Base-by-base conservation (phyloP, 2,888 invertebrate species). In the Xanthostigma xanthostigma region DNA sequence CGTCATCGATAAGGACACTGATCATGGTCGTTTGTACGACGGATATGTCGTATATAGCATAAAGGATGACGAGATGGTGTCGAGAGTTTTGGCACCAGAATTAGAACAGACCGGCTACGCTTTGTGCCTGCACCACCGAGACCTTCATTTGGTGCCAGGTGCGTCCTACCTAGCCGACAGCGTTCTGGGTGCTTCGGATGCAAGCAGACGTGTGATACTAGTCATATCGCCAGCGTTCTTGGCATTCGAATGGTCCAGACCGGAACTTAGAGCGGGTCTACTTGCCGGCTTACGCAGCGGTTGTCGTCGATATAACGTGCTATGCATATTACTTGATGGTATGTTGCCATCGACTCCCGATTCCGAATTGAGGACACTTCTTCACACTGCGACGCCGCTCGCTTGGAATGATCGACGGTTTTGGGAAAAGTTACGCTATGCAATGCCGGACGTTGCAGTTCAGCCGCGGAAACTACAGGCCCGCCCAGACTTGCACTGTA, bases 11-110 rank as follows among this genome's bases (percentile, higher is more conserved):
- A 72, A 58, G 41, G 56, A 52, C 48, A 64, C 65, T 48, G 67
- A 67, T 51, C 58, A 62, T 9, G 67, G 77, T 68, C 69, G 79
- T 63, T 66, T 78, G 59, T 77, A 85, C 73, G 79, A 92, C 65
- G 89, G 88, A 50, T 92, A 91, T 70, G 78, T 92, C 63, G 81
- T 88, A 53, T 92, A 91, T 71, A 84, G 85, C 65, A 79, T 80
- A 56, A 77, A 83, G 57, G 89, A 90, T 74, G 85, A 73, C 67
- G 82, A 71, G 73, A 81, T 73, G 60, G 76, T 77, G 72, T 82
- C 65, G 64, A 78, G 68, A 66, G 81, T 71, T 66, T 81, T 72
- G 60, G 87, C 70, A 70, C 81, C 64, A 59, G 84, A 85, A 61
- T 66, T 90, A 53, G 88, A 89, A 66, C 83, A 81, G 60, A 71